A percentile compares a stretch with the other conserved stretches of the same genome.
Conservation (phyloP, 1,140 invertebrate species). For the Drosophila quadrilineata region DNA sequence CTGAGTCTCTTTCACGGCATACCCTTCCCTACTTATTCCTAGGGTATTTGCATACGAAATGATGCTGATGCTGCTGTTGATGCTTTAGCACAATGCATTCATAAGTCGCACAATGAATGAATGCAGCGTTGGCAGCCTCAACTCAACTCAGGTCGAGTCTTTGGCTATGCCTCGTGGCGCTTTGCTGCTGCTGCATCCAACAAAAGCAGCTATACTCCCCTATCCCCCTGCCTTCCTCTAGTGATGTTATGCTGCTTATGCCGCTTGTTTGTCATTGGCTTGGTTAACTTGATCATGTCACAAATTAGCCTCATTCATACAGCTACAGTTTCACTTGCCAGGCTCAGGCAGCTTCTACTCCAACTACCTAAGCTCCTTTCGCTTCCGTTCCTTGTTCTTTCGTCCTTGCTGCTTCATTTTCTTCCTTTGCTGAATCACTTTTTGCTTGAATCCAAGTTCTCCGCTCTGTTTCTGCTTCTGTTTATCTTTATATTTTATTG, state of each 20-base stretch:
- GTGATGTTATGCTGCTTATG: constrained; percentile 8
- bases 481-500: constrained; percentile 44
- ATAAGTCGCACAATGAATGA: constrained; percentile 31
- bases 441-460: too few relatives aligned
- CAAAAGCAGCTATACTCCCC: too few relatives aligned
- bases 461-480: background rate
- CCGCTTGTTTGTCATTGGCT: constrained; percentile 43
- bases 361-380: background rate
- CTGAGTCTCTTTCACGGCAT: too few relatives aligned
- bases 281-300: constrained; percentile 74
- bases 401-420: too few relatives aligned
- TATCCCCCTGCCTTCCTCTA: too few relatives aligned
- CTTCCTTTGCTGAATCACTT: too few relatives aligned
- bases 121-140: background rate
- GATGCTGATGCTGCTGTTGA: too few relatives aligned
- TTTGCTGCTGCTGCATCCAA: background rate
- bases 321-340: constrained; percentile 8
- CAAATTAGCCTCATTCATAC: constrained; percentile 77
- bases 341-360: constrained; percentile 31
- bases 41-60: constrained; percentile 12
- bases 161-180: constrained; percentile 17
- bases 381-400: too few relatives aligned
- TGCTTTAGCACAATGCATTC: constrained; percentile 36
- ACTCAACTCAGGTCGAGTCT: constrained; percentile 18
- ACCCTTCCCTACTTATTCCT: too few relatives aligned